A percentile compares a stretch with the other conserved stretches of the same genome.
phyloP scores from a whole-genome alignment of 64 coral and sea anemone species.

The Pocillopora verrucosa region DNA sequence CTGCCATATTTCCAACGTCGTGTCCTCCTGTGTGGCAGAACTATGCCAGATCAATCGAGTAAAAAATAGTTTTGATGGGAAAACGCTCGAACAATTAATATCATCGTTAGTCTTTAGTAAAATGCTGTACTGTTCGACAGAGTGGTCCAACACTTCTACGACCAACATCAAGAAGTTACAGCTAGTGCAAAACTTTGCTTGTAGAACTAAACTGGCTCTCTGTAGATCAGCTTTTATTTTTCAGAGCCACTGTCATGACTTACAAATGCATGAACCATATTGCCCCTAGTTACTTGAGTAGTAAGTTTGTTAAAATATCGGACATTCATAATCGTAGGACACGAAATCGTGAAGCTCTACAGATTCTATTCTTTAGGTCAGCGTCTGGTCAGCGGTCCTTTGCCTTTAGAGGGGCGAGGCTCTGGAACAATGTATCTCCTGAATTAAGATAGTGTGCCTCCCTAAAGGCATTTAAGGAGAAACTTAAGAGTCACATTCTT shows the following conservation, averaged over 20 bases:
- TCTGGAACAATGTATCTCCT: too few relatives aligned
- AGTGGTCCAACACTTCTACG: constrained; percentile 14
- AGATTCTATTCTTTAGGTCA: too few relatives aligned
- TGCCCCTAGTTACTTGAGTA: too few relatives aligned
- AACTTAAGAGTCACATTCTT: too few relatives aligned
- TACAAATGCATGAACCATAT: background rate
- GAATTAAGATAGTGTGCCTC: too few relatives aligned
- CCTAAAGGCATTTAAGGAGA: too few relatives aligned
- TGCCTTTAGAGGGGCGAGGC: too few relatives aligned
- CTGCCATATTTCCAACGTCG: background rate
- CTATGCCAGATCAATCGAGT: constrained; percentile 10
- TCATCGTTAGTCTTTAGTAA: constrained; percentile 4
- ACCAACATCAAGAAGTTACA: constrained; percentile 17
- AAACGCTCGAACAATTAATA: background rate
- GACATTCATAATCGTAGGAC: too few relatives aligned
- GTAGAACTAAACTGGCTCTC: constrained; percentile 18
- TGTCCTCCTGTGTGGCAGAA: constrained; percentile 8
- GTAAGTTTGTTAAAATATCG: too few relatives aligned
- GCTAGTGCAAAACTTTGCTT: constrained; percentile 23
- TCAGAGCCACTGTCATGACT: background rate
- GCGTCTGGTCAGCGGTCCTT: too few relatives aligned
- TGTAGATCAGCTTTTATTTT: background rate
- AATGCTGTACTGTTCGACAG: constrained; percentile 21
- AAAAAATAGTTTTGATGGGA: constrained; percentile 4
- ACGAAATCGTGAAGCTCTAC: too few relatives aligned